Base-by-base conservation (phyloP, 2,797 vertebrate genomes). In the Balearica regulorum region DNA sequence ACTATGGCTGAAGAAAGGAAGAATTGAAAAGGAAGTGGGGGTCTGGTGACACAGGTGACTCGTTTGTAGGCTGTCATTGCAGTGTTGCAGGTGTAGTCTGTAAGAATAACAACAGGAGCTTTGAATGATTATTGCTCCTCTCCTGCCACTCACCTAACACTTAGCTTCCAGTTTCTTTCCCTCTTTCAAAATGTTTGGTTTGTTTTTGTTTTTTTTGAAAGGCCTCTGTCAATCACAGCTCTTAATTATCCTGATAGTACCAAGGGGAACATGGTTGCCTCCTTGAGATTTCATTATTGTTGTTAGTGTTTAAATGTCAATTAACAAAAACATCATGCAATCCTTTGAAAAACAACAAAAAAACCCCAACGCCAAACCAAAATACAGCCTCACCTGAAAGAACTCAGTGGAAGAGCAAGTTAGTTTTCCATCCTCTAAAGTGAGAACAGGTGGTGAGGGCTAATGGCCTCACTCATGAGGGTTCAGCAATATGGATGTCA, bases 41-140 rank as follows among this genome's bases (percentile, higher is more conserved):
- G 11, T 39, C 55, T 69, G 8, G 3, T 51, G 10, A 39, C 46
- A 49, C 0, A 0, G 4, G 6, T 60, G 37, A 71, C 22, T 49
- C 2, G 1, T 11, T 29, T 54, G 2, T 31, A 79, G 37, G 4
- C 9, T 31, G 26, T 51, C 15, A 58, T 18, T 33, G 25, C 5
- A 61, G 26, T 20, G 26, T 64, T 86, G 35, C 14, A 26, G 12
- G 6, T 43, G 10, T 49, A 70, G 11, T 35, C 18, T 86, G 4
- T 62, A 53, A 80, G 62, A 80, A 64, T 29, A 72, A 61, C 6
- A n/a, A 16, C 14, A 29, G 5, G 6, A 68, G 7, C 4, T 91
- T 68, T 68, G n/a, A 89, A 73, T 16, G 0, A 53, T 39, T 83
- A 33, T 58, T 72, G 1, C 5, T 89, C 10, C 31, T 81, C 49